Conservation (phyloP, 1,140 invertebrate genomes). For the Pseudachorutes palmiensis region DNA sequence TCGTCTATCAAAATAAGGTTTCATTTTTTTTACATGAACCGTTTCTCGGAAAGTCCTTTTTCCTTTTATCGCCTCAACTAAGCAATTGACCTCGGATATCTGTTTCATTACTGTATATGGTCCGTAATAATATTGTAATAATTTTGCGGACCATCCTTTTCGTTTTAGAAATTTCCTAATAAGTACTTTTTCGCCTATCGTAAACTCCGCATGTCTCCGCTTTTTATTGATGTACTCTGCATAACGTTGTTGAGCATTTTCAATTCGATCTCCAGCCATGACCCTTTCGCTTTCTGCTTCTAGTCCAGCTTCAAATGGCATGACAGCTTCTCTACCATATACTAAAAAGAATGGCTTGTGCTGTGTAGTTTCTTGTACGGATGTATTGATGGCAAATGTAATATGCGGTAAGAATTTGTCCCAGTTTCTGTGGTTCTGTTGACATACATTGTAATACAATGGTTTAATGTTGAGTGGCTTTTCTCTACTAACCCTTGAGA, state of each 20-base stretch:
- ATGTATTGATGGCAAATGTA: slow-evolving; percentile 39
- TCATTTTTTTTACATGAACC: too few relatives aligned
- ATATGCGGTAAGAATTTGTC: slow-evolving; percentile 38
- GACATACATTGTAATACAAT: slow-evolving; percentile 31
- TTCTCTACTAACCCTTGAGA: not conserved
- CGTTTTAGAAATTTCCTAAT: not conserved
- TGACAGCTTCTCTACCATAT: slow-evolving; percentile 34
- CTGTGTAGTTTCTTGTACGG: slow-evolving; percentile 25
- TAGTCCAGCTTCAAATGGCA: slow-evolving; percentile 28
- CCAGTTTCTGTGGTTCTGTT: slow-evolving; percentile 39
- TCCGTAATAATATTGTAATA: not conserved
- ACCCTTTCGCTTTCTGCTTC: not conserved
- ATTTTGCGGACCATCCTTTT: not conserved
- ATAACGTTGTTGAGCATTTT: not conserved
- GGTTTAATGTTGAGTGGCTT: not conserved
- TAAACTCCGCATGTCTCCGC: not conserved
- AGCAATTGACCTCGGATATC: too few relatives aligned
- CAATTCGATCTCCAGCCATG: not conserved
- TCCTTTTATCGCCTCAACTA: too few relatives aligned
- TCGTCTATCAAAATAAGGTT: too few relatives aligned
- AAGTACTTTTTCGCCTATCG: not conserved
- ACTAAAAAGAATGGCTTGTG: slow-evolving; percentile 37
- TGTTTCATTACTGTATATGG: not conserved
- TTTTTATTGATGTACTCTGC: not conserved
- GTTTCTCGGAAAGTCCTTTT: too few relatives aligned